Percentiles rank a stretch among this genome's conserved stretches.
Evolutionary conservation across 2,888 invertebrate species (phyloP).

Genomic region (Tenthredo amoena): DNA sequence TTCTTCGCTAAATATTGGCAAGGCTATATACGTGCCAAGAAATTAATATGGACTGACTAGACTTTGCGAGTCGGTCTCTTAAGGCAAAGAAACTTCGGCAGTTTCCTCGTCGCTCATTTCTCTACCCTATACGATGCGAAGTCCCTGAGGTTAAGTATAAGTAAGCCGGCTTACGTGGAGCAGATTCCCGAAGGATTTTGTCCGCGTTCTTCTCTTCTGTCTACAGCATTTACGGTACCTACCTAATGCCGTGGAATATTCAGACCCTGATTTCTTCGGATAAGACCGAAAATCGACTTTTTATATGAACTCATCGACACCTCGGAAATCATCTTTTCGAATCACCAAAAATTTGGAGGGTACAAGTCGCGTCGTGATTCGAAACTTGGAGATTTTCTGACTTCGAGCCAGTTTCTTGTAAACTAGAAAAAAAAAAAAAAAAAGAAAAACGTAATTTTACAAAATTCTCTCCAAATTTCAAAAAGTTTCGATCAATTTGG

Average conservation of each 20-base stretch:
- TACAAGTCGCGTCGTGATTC: too few relatives aligned
- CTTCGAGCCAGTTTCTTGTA: too few relatives aligned
- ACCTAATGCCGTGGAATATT: neutral
- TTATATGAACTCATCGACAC: neutral
- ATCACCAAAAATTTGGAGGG: too few relatives aligned
- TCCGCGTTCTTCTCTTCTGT: slow-evolving; percentile 22
- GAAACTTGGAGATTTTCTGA: too few relatives aligned
- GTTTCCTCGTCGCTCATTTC: slow-evolving; percentile 53
- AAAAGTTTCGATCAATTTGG: too few relatives aligned
- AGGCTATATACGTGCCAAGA: neutral
- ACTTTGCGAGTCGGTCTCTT: neutral
- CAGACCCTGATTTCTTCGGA: neutral
- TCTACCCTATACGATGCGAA: slow-evolving; percentile 55
- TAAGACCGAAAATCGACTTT: neutral
- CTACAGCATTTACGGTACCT: neutral
- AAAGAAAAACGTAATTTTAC: too few relatives aligned
- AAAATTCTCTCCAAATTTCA: too few relatives aligned
- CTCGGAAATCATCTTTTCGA: neutral
- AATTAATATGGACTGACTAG: neutral
- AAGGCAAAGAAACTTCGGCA: slow-evolving; percentile 45
- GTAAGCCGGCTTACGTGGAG: slow-evolving; percentile 65
- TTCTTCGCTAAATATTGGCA: neutral
- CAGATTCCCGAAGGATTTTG: slow-evolving; percentile 65
- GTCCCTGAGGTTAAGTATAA: slow-evolving; percentile 64
- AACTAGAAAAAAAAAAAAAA: too few relatives aligned